Percentiles rank a stretch among this genome's conserved stretches.
These are phyloP conservation scores for Chaetodon trifasciatus DNA, from an alignment of 2,797 vertebrate species.

Conservation along the genomic window DNA sequence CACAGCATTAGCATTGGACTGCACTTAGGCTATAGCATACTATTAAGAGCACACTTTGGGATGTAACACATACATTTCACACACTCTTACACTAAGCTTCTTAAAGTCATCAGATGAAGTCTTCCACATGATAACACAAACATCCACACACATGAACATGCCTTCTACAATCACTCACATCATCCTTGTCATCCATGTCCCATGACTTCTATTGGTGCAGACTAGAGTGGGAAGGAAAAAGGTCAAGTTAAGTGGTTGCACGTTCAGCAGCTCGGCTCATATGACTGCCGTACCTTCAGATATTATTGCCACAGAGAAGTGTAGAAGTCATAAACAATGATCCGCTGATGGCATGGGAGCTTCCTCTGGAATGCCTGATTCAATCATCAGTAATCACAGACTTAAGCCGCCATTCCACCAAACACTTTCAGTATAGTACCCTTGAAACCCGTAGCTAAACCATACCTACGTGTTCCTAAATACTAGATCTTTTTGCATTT, in stretches of 20 bases:
- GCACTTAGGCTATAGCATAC: neutral
- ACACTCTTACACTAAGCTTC: neutral
- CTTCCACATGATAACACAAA: slow-evolving; percentile 35
- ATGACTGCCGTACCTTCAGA: slow-evolving; percentile 76
- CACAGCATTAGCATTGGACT: neutral
- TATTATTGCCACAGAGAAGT: slow-evolving; percentile 70
- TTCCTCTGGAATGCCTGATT: slow-evolving; percentile 52
- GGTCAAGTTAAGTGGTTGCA: slow-evolving; percentile 78
- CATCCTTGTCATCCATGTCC: slow-evolving; percentile 64
- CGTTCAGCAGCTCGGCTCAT: slow-evolving; percentile 76
- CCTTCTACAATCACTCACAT: slow-evolving; percentile 64
- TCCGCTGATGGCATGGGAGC: slow-evolving; percentile 28
- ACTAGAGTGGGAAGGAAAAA: slow-evolving; percentile 48
- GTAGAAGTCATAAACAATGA: slow-evolving; percentile 42
- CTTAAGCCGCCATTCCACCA: neutral
- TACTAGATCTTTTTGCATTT: too few relatives aligned
- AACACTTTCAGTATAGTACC: too few relatives aligned
- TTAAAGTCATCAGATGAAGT: slow-evolving; percentile 13
- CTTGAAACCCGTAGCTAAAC: too few relatives aligned
- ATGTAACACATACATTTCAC: neutral
- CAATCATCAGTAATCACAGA: slow-evolving; percentile 48
- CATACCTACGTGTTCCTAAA: too few relatives aligned
- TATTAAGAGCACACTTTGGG: neutral
- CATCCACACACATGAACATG: slow-evolving; percentile 38
- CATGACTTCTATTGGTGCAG: slow-evolving; percentile 76